A percentile compares a stretch with the other conserved stretches of the same genome.
phyloP scores from a whole-genome alignment of 2,113 vertebrate species.

The Strix aluco region DNA sequence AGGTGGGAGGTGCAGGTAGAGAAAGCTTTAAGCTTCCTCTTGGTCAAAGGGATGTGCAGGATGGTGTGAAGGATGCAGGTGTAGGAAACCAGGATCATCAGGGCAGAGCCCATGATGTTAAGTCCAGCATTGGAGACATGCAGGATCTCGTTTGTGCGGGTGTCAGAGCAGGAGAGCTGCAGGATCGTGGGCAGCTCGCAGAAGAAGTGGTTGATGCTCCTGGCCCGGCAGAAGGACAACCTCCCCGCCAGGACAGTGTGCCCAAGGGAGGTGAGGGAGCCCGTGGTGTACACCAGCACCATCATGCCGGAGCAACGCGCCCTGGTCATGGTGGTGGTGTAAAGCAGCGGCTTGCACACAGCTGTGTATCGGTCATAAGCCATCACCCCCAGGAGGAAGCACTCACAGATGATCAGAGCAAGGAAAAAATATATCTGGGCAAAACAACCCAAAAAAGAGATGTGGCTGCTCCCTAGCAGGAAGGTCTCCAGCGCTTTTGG shows the following conservation, averaged over 20 bases:
- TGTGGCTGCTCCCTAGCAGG: conserved; percentile 25
- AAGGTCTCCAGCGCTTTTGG: conserved; percentile 54
- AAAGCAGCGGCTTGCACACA: conserved; percentile 51
- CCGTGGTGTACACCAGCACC: neutral
- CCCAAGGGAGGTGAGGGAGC: conserved; percentile 44
- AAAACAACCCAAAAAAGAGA: conserved; percentile 49
- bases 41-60: neutral
- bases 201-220: conserved; percentile 60
- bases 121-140: neutral
- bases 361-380: conserved; percentile 42
- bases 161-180: conserved; percentile 40
- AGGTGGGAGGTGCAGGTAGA: neutral
- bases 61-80: conserved; percentile 18
- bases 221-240: conserved; percentile 49
- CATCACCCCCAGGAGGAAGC: conserved; percentile 48
- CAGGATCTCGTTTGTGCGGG: neutral
- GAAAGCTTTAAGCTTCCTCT: neutral
- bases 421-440: conserved; percentile 33
- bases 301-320: neutral
- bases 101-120: neutral
- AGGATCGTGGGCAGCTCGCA: conserved; percentile 56
- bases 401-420: neutral
- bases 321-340: conserved; percentile 25
- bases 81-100: conserved; percentile 50
- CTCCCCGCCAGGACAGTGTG: conserved; percentile 23